phyloP scores from a whole-genome alignment of 2,113 vertebrate species.

The Carassius carassius region DNA sequence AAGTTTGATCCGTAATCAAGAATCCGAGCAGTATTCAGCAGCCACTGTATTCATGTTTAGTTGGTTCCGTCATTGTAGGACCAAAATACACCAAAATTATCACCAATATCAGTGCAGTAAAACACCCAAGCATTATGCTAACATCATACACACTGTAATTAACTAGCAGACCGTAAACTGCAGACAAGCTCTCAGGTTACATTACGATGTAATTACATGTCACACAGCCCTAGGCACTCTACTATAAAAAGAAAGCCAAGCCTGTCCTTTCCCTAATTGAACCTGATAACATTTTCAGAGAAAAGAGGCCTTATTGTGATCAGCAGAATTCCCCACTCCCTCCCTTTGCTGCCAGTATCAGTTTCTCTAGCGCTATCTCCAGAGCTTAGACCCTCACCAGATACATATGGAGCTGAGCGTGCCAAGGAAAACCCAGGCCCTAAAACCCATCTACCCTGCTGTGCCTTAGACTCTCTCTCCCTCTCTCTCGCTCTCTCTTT shows the following conservation, averaged over 20 bases:
- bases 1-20: not conserved
- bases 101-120: slow-evolving; percentile 32
- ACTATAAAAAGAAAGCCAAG: slow-evolving; percentile 57
- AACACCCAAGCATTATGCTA: slow-evolving; percentile 23
- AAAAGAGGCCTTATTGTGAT: slow-evolving; percentile 73
- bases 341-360: slow-evolving; percentile 72
- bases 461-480: slow-evolving; percentile 11
- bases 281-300: slow-evolving; percentile 74
- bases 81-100: slow-evolving; percentile 23
- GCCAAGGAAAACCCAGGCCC: slow-evolving; percentile 40
- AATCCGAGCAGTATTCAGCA: not conserved
- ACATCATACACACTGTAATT: slow-evolving; percentile 42
- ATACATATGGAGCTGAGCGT: slow-evolving; percentile 60
- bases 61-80: slow-evolving; percentile 22
- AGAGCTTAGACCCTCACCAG: slow-evolving; percentile 25
- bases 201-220: slow-evolving; percentile 43
- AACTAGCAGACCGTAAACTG: slow-evolving; percentile 40
- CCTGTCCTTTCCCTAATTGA: slow-evolving; percentile 68
- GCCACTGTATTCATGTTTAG: not conserved
- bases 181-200: slow-evolving; percentile 44
- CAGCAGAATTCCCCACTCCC: slow-evolving; percentile 53
- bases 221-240: slow-evolving; percentile 53
- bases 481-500: slow-evolving; percentile 31
- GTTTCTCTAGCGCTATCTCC: slow-evolving; percentile 64
- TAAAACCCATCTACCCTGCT: slow-evolving; percentile 58